Percentiles rank a stretch among this genome's conserved stretches.
These are phyloP conservation scores for Monopterus albus DNA, from an alignment of 2,113 vertebrate species.

Conservation along the genomic window DNA sequence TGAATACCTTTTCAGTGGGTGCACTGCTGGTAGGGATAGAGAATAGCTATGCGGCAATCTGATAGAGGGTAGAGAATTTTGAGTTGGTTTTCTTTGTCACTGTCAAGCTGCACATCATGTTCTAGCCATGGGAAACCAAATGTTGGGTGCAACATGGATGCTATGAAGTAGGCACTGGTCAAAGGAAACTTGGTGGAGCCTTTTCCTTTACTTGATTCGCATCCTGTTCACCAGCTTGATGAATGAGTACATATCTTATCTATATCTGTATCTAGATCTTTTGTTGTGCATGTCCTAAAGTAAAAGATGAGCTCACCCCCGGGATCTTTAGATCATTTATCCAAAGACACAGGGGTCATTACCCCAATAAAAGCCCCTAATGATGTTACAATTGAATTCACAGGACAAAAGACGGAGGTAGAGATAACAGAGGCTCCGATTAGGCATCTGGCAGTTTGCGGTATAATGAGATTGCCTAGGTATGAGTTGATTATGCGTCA, in stretches of 20 bases:
- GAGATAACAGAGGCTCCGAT: slow-evolving; percentile 68
- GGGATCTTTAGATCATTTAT: slow-evolving; percentile 49
- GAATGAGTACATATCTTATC: slow-evolving; percentile 23
- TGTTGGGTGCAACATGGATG: too few relatives aligned
- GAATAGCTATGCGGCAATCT: too few relatives aligned
- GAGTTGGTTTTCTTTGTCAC: too few relatives aligned
- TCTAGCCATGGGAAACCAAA: too few relatives aligned
- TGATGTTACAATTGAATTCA: slow-evolving; percentile 71
- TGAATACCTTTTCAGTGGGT: too few relatives aligned
- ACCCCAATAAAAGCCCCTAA: slow-evolving; percentile 64
- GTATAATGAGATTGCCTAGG: slow-evolving; percentile 66
- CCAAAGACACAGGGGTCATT: slow-evolving; percentile 51
- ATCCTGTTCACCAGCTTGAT: slow-evolving; percentile 25
- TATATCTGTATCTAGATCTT: slow-evolving; percentile 33
- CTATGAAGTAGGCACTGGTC: too few relatives aligned
- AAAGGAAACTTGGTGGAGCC: too few relatives aligned
- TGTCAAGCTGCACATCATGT: too few relatives aligned
- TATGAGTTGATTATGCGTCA: slow-evolving; percentile 72
- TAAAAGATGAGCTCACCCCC: slow-evolving; percentile 36
- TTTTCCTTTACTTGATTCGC: too few relatives aligned
- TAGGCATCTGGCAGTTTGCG: slow-evolving; percentile 62
- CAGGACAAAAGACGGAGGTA: slow-evolving; percentile 62
- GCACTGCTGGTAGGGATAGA: too few relatives aligned
- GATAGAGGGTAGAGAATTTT: too few relatives aligned
- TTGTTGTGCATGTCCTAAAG: slow-evolving; percentile 20